A percentile compares a stretch with the other conserved stretches of the same genome.
Conservation (phyloP, 2,888 invertebrate species). For the Aporophyla nigra region DNA sequence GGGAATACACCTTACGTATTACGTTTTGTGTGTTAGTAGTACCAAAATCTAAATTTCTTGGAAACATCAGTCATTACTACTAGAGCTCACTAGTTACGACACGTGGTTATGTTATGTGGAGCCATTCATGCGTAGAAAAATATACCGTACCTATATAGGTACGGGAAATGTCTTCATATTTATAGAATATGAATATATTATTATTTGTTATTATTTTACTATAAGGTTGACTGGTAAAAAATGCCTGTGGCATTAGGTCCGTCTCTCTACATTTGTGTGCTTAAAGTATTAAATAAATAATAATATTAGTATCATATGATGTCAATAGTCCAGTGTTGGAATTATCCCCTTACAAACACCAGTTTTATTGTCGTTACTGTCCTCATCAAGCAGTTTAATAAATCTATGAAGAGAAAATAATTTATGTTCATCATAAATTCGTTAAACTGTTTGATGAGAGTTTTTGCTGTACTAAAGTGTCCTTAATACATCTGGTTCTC, state of each 20-base stretch:
- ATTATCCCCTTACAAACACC: not conserved
- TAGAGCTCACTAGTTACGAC: constrained; percentile 1
- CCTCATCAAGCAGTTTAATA: not conserved
- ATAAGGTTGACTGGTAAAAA: too few relatives aligned
- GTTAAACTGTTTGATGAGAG: not conserved
- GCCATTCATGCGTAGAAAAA: constrained; percentile 17
- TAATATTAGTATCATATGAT: not conserved
- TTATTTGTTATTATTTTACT: too few relatives aligned
- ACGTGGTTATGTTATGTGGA: constrained; percentile 10
- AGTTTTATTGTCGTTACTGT: not conserved
- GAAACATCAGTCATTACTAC: constrained; percentile 35
- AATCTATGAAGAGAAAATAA: not conserved
- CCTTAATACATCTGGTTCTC: not conserved
- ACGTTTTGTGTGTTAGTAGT: constrained; percentile 14
- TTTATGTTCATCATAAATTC: not conserved
- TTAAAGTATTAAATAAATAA: too few relatives aligned
- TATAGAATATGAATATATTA: not conserved
- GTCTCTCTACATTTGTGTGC: too few relatives aligned
- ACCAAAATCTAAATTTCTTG: constrained; percentile 31
- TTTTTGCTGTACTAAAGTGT: not conserved
- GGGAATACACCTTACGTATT: constrained; percentile 5
- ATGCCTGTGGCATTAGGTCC: too few relatives aligned
- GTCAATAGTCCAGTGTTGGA: not conserved
- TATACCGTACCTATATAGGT: not conserved
- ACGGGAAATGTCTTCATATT: not conserved